Conservation (phyloP, 2,888 invertebrate species). For the Cremastinae sp. region DNA sequence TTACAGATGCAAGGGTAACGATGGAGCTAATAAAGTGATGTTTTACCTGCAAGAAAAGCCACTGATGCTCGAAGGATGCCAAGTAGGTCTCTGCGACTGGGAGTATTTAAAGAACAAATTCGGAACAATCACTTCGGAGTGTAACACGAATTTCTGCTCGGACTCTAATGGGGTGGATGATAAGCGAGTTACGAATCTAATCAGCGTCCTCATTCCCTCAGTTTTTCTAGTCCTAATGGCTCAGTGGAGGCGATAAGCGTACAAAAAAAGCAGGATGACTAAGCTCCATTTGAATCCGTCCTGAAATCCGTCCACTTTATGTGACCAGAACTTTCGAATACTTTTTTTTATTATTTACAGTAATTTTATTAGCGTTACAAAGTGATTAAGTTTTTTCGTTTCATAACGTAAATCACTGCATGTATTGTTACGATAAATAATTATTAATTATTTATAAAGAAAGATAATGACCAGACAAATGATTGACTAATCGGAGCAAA, state of each 20-base stretch:
- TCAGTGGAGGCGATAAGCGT: conserved; percentile 8
- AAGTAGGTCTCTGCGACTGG: conserved; percentile 91
- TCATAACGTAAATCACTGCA: no score
- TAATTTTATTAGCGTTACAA: no score
- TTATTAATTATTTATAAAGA: no score
- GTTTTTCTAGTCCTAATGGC: conserved; percentile 37
- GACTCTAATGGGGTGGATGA: conserved; percentile 68
- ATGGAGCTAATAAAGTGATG: conserved; percentile 82
- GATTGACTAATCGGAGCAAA: no score
- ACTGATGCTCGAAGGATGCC: conserved; percentile 86
- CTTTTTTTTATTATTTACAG: no score
- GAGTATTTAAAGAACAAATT: conserved; percentile 84
- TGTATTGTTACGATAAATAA: no score
- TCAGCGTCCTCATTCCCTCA: conserved; percentile 34
- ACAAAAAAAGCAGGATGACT: no score
- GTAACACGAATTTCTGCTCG: conserved; percentile 83
- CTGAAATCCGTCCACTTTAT: background rate
- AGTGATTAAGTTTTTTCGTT: no score
- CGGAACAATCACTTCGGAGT: conserved; percentile 82
- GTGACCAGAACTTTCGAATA: background rate
- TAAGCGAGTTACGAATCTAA: conserved; percentile 40
- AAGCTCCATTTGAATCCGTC: no score
- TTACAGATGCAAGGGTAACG: conserved; percentile 82
- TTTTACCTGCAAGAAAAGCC: conserved; percentile 89
- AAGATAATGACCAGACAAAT: no score